Evolutionary conservation across 2,888 invertebrate species (phyloP).

Genomic region (Epinotia brunnichana): DNA sequence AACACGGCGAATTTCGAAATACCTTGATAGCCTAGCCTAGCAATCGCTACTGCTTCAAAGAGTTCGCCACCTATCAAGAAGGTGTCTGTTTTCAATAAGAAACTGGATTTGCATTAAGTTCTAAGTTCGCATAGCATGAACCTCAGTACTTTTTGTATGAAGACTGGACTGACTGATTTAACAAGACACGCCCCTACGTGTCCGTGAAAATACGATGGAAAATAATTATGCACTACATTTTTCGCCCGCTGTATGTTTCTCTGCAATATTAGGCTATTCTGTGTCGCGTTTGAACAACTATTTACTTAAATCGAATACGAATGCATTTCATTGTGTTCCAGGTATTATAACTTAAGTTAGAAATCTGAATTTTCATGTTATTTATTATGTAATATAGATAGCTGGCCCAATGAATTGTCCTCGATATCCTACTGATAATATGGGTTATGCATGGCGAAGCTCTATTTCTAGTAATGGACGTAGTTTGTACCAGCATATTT

Average conservation of each 20-base stretch:
- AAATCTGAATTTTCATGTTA: conserved; percentile 44
- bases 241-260: conserved; percentile 18
- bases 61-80: too few relatives aligned
- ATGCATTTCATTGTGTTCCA: conserved; percentile 58
- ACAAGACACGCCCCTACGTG: too few relatives aligned
- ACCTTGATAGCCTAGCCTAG: too few relatives aligned
- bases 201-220: too few relatives aligned
- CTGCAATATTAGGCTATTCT: conserved; percentile 38
- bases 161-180: too few relatives aligned
- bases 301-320: conserved; percentile 41
- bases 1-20: too few relatives aligned
- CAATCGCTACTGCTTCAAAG: too few relatives aligned
- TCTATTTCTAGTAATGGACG: neutral
- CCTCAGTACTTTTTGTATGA: too few relatives aligned
- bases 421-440: conserved; percentile 5
- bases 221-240: too few relatives aligned
- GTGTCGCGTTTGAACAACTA: conserved; percentile 24
- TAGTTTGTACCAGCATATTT: neutral
- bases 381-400: conserved; percentile 43
- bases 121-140: too few relatives aligned
- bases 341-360: conserved; percentile 56
- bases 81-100: too few relatives aligned
- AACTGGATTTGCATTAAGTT: too few relatives aligned
- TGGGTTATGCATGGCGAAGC: conserved; percentile 8
- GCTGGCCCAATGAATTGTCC: conserved; percentile 29